Conservation (phyloP, 2,113 vertebrate species). For the Cygnus buccinator region DNA sequence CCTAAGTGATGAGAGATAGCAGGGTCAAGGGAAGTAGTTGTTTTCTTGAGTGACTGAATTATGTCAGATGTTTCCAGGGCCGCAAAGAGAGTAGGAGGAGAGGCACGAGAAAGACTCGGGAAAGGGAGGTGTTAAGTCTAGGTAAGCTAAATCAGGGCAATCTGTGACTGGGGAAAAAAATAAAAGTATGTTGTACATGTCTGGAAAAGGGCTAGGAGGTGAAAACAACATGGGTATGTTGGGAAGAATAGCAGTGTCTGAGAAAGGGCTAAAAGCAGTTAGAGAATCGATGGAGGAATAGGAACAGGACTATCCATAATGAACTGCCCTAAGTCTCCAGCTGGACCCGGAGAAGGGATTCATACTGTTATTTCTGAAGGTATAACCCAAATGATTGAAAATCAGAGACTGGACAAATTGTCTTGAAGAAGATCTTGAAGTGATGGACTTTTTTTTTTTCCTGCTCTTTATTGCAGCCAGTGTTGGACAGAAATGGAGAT, state of each 20-base stretch:
- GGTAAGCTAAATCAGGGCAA: background rate
- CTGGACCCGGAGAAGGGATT: background rate
- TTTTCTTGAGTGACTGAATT: conserved; percentile 45
- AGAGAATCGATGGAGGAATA: background rate
- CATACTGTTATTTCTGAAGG: background rate
- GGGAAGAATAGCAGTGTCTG: background rate
- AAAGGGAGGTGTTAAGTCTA: background rate
- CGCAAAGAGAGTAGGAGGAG: conserved; percentile 46
- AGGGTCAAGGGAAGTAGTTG: conserved; percentile 59
- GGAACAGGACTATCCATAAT: background rate
- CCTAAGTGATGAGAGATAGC: conserved; percentile 44
- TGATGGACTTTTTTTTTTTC: background rate
- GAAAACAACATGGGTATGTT: background rate
- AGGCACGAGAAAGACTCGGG: background rate
- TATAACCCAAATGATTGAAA: background rate
- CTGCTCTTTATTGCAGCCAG: background rate
- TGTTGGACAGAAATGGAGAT: background rate
- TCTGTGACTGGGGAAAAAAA: background rate
- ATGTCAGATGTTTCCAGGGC: conserved; percentile 44
- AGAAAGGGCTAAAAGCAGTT: background rate
- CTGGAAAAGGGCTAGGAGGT: background rate
- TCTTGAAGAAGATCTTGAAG: background rate
- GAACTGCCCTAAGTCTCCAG: background rate
- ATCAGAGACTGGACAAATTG: background rate
- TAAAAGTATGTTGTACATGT: background rate